phyloP scores from a whole-genome alignment of 1,140 invertebrate species.

The Brachionus sp. region DNA sequence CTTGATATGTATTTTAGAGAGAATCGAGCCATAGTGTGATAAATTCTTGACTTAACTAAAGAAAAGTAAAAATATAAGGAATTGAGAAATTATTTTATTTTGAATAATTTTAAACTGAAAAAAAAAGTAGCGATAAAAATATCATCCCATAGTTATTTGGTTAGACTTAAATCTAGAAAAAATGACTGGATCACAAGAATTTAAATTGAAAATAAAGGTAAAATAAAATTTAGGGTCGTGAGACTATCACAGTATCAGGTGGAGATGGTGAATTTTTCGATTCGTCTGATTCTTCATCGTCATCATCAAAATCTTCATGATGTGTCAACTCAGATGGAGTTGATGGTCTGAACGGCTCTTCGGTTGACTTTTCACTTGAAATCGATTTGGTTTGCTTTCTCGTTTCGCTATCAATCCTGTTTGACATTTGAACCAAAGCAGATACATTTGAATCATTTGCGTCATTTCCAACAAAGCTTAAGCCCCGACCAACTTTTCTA shows the following conservation, averaged over 20 bases:
- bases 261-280: conserved; percentile 31
- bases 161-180: conserved; percentile 2
- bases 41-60: not conserved
- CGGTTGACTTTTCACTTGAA: not conserved
- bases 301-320: conserved; percentile 45
- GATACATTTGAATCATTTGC: not conserved
- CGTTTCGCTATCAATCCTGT: not conserved
- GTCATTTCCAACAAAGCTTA: not conserved
- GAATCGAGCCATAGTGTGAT: too few relatives aligned
- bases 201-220: not conserved
- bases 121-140: not conserved
- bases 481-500: not conserved
- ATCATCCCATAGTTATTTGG: not conserved
- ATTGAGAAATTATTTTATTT: not conserved
- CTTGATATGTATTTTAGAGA: too few relatives aligned
- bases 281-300: conserved; percentile 23
- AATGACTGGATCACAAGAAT: not conserved
- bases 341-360: conserved; percentile 5
- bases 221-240: not conserved
- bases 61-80: not conserved
- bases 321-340: conserved; percentile 32
- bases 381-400: not conserved
- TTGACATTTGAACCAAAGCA: not conserved
- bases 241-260: not conserved
- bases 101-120: not conserved